These are phyloP conservation scores for Chelon auratus DNA, from an alignment of 2,797 vertebrate species.

Conservation along the genomic window DNA sequence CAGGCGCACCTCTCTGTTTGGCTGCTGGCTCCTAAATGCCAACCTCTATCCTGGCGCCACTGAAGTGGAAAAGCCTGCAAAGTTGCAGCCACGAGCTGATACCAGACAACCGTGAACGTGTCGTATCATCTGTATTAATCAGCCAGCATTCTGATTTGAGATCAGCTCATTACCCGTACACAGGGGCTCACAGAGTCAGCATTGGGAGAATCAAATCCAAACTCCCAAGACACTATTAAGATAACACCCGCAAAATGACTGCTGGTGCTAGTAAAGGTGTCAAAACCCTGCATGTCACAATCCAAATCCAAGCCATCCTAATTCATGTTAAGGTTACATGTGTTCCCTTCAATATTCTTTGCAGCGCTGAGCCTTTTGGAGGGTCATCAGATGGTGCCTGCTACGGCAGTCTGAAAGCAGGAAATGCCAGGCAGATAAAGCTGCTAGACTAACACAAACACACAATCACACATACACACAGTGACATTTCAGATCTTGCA, in stretches of 20 bases:
- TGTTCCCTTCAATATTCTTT: constrained; percentile 64
- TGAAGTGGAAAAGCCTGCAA: constrained; percentile 41
- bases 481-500: constrained; percentile 77
- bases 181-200: constrained; percentile 24
- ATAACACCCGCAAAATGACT: constrained; percentile 67
- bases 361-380: constrained; percentile 60
- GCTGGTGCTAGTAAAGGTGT: constrained; percentile 54
- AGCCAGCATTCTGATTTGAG: constrained; percentile 45
- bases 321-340: constrained; percentile 74
- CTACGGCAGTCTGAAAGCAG: constrained; percentile 63
- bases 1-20: constrained; percentile 48
- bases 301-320: constrained; percentile 51
- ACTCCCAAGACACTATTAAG: constrained; percentile 55
- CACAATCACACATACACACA: constrained; percentile 41
- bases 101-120: constrained; percentile 43
- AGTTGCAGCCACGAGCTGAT: constrained; percentile 38
- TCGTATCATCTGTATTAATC: constrained; percentile 66
- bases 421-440: constrained; percentile 83
- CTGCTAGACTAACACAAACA: constrained; percentile 53
- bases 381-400: constrained; percentile 76
- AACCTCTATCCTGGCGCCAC: constrained; percentile 41
- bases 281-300: constrained; percentile 46
- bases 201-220: constrained; percentile 39
- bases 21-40: constrained; percentile 68
- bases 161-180: constrained; percentile 65